These are phyloP conservation scores for Pristionchus fissidentatus DNA, from an alignment of 2,888 invertebrate species.

Conservation along the genomic window DNA sequence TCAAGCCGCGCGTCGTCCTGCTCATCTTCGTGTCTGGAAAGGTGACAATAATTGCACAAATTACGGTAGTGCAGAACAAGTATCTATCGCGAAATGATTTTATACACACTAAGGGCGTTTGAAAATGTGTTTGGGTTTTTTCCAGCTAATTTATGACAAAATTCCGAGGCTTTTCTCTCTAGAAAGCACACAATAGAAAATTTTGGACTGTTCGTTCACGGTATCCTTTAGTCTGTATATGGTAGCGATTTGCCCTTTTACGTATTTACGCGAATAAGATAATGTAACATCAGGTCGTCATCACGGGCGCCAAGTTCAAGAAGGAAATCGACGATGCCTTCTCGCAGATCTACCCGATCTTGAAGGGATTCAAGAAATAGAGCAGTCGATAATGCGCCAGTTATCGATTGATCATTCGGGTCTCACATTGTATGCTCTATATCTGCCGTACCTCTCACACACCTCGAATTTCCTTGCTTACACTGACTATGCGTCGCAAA, in stretches of 20 bases:
- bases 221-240: neutral
- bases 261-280: neutral
- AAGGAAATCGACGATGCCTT: conserved; percentile 92
- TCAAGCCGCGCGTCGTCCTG: conserved; percentile 93
- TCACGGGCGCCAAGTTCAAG: conserved; percentile 93
- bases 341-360: conserved; percentile 93
- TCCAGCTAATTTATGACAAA: neutral
- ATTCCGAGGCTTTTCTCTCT: too few species aligned
- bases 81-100: neutral
- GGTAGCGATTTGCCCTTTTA: neutral
- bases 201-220: neutral
- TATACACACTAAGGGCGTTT: neutral
- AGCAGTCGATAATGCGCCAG: neutral
- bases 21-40: conserved; percentile 99
- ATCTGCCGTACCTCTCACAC: neutral
- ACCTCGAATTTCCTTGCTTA: neutral
- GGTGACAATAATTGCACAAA: conserved; percentile 79
- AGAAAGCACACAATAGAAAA: too few species aligned
- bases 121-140: neutral
- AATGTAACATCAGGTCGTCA: conserved; percentile 80
- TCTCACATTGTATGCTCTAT: neutral
- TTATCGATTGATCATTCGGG: conserved; percentile 1
- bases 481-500: neutral
- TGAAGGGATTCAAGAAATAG: conserved; percentile 90
- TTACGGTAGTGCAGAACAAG: neutral